Evolutionary conservation across 2,113 vertebrate genomes (phyloP).

Genomic region (Neolamprologus kungweensis): DNA sequence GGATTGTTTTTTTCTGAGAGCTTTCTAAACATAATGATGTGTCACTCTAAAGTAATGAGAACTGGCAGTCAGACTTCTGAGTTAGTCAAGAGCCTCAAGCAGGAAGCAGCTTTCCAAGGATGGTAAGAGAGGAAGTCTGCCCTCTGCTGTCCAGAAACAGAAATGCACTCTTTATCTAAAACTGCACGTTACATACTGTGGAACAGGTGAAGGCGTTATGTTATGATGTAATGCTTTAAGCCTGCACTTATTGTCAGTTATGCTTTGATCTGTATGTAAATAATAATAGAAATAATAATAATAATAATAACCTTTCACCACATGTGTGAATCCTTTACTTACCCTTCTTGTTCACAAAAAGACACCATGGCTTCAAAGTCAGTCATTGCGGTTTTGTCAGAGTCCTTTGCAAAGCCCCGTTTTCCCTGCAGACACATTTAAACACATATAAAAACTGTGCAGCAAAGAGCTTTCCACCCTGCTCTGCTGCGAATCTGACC

Average conservation of each 20-base stretch:
- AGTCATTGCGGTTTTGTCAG: constrained; percentile 76
- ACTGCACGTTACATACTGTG: not conserved
- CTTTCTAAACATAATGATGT: not conserved
- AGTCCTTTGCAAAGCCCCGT: constrained; percentile 78
- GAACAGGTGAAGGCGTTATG: not conserved
- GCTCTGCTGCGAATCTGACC: constrained; percentile 52
- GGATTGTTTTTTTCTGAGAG: not conserved
- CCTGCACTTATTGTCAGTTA: not conserved
- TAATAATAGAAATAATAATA: not conserved
- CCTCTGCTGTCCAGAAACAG: constrained; percentile 34
- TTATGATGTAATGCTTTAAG: not conserved
- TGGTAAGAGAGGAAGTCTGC: not conserved
- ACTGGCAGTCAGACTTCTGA: not conserved
- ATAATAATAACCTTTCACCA: not conserved
- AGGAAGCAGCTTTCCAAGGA: not conserved
- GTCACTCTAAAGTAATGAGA: not conserved
- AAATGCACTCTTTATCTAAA: not conserved
- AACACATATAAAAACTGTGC: not conserved
- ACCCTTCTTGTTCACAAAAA: constrained; percentile 82
- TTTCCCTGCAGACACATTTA: constrained; percentile 72
- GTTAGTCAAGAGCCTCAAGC: not conserved
- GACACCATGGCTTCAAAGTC: constrained; percentile 88
- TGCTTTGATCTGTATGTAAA: not conserved
- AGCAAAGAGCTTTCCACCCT: not conserved
- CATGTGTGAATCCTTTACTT: constrained; percentile 2